Conservation (phyloP, 2,888 invertebrate species). For the Notocelia uddmanniana region DNA sequence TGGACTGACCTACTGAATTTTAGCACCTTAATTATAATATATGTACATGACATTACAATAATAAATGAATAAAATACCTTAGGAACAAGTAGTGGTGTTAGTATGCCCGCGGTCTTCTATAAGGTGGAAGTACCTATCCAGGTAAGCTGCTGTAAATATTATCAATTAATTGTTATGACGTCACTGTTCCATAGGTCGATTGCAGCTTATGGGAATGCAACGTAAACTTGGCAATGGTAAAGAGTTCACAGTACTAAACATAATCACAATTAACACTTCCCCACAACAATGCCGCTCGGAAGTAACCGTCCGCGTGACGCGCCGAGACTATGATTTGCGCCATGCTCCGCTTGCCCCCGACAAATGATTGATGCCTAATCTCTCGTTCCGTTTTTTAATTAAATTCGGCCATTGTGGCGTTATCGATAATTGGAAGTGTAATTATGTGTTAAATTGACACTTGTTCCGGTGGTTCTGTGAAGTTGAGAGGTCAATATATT, state of each 20-base stretch:
- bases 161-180: not conserved
- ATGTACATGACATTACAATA: no score
- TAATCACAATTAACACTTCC: slow-evolving; percentile 31
- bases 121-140: no score
- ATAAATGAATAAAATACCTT: no score
- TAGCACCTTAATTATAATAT: no score
- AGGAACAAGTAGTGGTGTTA: no score
- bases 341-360: slow-evolving; percentile 77
- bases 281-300: slow-evolving; percentile 56
- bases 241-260: slow-evolving; percentile 7
- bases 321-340: slow-evolving; percentile 82
- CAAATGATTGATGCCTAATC: slow-evolving; percentile 75
- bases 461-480: slow-evolving; percentile 3
- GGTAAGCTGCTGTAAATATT: no score
- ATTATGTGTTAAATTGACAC: slow-evolving; percentile 38
- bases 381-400: slow-evolving; percentile 44
- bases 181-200: not conserved
- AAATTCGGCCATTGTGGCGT: slow-evolving; percentile 30
- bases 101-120: no score
- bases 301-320: slow-evolving; percentile 79
- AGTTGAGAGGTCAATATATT: not conserved
- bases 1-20: no score
- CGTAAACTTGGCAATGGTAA: not conserved
- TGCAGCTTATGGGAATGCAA: not conserved
- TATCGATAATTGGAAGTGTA: slow-evolving; percentile 35